phyloP scores from a whole-genome alignment of 2,888 invertebrate species.

The Nomada ferruginata region DNA sequence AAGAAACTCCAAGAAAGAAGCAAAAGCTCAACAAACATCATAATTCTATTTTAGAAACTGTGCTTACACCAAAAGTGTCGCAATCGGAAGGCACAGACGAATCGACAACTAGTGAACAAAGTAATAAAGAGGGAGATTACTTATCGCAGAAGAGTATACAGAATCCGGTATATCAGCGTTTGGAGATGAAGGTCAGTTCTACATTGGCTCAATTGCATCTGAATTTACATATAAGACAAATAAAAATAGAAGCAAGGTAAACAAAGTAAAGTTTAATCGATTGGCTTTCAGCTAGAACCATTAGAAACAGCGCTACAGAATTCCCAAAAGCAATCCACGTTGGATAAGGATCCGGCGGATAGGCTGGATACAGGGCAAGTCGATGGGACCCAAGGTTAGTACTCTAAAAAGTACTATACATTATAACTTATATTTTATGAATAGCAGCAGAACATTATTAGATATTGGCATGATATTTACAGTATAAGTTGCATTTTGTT shows the following conservation, averaged over 20 bases:
- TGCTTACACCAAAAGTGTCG: slow-evolving; percentile 71
- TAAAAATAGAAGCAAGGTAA: neutral
- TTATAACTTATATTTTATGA: slow-evolving; percentile 1
- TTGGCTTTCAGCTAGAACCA: slow-evolving; percentile 76
- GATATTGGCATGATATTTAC: slow-evolving; percentile 13
- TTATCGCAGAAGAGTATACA: slow-evolving; percentile 67
- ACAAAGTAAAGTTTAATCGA: neutral
- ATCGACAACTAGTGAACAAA: slow-evolving; percentile 72
- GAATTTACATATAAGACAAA: neutral
- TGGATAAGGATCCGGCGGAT: slow-evolving; percentile 73
- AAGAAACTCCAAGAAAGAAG: slow-evolving; percentile 77
- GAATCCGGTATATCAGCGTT: slow-evolving; percentile 76
- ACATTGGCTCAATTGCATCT: neutral
- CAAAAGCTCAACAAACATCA: slow-evolving; percentile 73
- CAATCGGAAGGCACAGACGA: slow-evolving; percentile 73
- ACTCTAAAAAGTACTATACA: neutral
- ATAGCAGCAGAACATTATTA: neutral
- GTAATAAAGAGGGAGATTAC: slow-evolving; percentile 72
- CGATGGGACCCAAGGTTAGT: slow-evolving; percentile 77
- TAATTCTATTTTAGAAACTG: slow-evolving; percentile 79
- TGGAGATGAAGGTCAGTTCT: slow-evolving; percentile 80
- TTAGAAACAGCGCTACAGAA: slow-evolving; percentile 77
- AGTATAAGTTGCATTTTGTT: slow-evolving; percentile 23
- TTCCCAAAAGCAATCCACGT: slow-evolving; percentile 69
- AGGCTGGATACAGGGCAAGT: slow-evolving; percentile 76